phyloP scores from a whole-genome alignment of 2,888 invertebrate species.

The Pilophorus perplexus region DNA sequence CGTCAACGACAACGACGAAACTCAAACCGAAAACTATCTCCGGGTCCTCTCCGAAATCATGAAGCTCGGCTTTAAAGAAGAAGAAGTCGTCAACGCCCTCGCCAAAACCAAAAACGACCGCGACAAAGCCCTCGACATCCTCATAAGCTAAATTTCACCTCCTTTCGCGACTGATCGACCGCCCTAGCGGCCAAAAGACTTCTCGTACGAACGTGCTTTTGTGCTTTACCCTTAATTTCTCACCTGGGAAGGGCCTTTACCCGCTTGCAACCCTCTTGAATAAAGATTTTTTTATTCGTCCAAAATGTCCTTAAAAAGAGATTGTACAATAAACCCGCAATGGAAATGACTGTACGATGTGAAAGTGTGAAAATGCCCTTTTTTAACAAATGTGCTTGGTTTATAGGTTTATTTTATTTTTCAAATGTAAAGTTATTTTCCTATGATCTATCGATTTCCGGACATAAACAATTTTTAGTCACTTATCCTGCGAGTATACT shows the following conservation, averaged over 20 bases:
- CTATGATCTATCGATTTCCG: too few relatives aligned
- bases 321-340: too few relatives aligned
- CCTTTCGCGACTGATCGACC: background rate
- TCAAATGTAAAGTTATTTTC: background rate
- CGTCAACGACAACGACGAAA: constrained; percentile 53
- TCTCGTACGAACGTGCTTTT: too few relatives aligned
- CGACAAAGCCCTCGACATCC: constrained; percentile 79
- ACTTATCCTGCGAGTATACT: constrained; percentile 6
- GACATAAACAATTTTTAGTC: constrained; percentile 17
- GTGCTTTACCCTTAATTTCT: constrained; percentile 1
- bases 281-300: background rate
- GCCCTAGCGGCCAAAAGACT: background rate
- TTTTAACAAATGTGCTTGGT: too few relatives aligned
- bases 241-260: background rate
- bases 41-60: constrained; percentile 66
- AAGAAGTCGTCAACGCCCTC: constrained; percentile 69
- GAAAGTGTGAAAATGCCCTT: too few relatives aligned
- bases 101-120: constrained; percentile 75
- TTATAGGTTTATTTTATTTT: background rate
- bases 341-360: too few relatives aligned
- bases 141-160: constrained; percentile 56
- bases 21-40: constrained; percentile 54
- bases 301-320: background rate
- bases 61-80: constrained; percentile 80
- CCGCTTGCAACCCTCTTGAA: constrained; percentile 1